phyloP scores from a whole-genome alignment of 1,140 invertebrate species.

The Arctopsyche grandis region DNA sequence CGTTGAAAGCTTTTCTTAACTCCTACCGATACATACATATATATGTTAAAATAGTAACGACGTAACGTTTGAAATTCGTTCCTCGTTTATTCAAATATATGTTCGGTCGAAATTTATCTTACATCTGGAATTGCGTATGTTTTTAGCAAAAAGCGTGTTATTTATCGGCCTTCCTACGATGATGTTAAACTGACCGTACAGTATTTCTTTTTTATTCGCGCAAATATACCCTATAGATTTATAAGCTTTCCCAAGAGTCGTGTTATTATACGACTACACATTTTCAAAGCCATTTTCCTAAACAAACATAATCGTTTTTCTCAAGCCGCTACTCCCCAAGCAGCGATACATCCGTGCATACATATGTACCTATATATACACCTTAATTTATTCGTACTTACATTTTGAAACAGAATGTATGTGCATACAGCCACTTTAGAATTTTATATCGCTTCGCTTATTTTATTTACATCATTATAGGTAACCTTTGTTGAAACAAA shows the following conservation, averaged over 20 bases:
- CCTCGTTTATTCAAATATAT: too few relatives aligned
- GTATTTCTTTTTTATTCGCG: constrained; percentile 5
- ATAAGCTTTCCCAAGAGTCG: constrained; percentile 15
- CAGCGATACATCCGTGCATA: background rate
- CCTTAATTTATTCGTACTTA: background rate
- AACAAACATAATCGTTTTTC: constrained; percentile 32
- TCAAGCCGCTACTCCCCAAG: background rate
- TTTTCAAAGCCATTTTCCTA: constrained; percentile 23
- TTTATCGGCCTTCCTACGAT: background rate
- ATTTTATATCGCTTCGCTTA: background rate
- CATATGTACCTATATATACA: background rate
- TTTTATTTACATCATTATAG: too few relatives aligned
- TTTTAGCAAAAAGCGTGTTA: background rate
- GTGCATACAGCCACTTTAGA: background rate
- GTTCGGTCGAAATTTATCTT: background rate
- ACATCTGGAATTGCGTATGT: background rate
- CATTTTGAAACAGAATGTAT: too few relatives aligned
- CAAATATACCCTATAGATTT: constrained; percentile 15
- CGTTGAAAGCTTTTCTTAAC: constrained; percentile 5
- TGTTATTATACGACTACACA: constrained; percentile 26
- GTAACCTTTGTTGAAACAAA: too few relatives aligned
- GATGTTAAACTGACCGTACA: background rate
- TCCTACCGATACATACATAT: too few relatives aligned
- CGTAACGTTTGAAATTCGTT: too few relatives aligned
- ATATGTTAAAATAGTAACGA: too few relatives aligned